Evolutionary conservation across 2,888 invertebrate genomes (phyloP).

Genomic region (Tetragnatha montana): DNA sequence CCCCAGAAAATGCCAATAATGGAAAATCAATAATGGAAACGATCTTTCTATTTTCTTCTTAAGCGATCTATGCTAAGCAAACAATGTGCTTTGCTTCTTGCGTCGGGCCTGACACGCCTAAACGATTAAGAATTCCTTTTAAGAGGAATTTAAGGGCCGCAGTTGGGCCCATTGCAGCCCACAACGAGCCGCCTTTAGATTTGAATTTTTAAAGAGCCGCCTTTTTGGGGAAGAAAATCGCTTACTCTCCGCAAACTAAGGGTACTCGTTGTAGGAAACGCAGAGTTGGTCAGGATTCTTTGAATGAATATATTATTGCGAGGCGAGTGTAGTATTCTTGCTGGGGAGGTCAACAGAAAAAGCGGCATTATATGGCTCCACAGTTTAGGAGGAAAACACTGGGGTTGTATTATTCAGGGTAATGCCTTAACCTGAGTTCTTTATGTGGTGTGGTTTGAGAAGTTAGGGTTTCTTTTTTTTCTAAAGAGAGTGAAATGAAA

Average conservation of each 20-base stretch:
- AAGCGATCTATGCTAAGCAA: slow-evolving; percentile 58
- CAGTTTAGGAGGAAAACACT: not conserved
- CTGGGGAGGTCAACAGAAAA: not conserved
- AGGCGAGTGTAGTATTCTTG: not conserved
- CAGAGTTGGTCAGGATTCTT: not conserved
- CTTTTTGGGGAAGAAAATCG: not conserved
- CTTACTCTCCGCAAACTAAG: slow-evolving; percentile 2
- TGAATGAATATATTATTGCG: slow-evolving; percentile 8
- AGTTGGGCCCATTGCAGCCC: slow-evolving; percentile 18
- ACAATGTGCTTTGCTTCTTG: slow-evolving; percentile 51
- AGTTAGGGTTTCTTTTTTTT: not conserved
- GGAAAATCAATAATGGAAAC: slow-evolving; percentile 59
- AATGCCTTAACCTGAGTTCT: too few relatives aligned
- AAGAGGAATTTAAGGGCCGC: slow-evolving; percentile 34
- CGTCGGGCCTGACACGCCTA: slow-evolving; percentile 33
- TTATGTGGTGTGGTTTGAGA: not conserved
- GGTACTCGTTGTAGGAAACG: not conserved
- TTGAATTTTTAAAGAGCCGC: slow-evolving; percentile 47
- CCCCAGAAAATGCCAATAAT: slow-evolving; percentile 58
- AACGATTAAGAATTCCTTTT: slow-evolving; percentile 56
- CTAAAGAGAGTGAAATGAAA: not conserved
- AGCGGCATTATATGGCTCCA: too few relatives aligned
- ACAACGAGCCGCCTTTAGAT: not conserved
- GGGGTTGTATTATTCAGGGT: slow-evolving; percentile 16
- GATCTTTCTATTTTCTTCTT: slow-evolving; percentile 61